Percentiles rank a stretch among this genome's conserved stretches.
phyloP scores from a whole-genome alignment of 2,888 invertebrate genomes.

The Brachyptera risi region DNA sequence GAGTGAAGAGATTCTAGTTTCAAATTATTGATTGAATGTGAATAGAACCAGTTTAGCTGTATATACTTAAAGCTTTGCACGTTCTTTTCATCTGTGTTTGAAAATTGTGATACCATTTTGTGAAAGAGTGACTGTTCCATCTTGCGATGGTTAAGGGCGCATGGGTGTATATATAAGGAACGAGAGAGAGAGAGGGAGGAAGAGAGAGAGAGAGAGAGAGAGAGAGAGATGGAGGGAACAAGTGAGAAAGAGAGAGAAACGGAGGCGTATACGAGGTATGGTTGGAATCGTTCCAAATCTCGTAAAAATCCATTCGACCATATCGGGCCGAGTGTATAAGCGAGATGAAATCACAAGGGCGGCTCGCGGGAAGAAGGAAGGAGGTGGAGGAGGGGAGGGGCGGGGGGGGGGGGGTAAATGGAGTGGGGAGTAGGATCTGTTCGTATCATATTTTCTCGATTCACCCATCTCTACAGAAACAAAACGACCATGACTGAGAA shows the following conservation, averaged over 20 bases:
- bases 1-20: no score
- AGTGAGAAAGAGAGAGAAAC: no score
- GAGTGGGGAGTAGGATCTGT: not conserved
- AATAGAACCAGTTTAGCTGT: no score
- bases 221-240: no score
- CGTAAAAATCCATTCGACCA: slow-evolving; percentile 29
- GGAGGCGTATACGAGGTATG: no score
- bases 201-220: no score
- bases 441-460: slow-evolving; percentile 25
- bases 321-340: slow-evolving; percentile 22
- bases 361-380: no score
- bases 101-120: slow-evolving; percentile 16
- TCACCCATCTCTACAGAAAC: slow-evolving; percentile 11
- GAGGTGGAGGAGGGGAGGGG: not conserved
- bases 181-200: slow-evolving; percentile 4
- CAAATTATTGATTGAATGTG: no score
- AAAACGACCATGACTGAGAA: slow-evolving; percentile 23
- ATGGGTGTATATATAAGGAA: not conserved
- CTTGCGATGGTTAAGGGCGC: slow-evolving; percentile 6
- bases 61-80: slow-evolving; percentile 7
- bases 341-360: slow-evolving; percentile 22
- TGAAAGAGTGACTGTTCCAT: slow-evolving; percentile 12
- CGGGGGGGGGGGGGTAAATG: not conserved
- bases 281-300: slow-evolving; percentile 27
- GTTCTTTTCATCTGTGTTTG: not conserved